These are phyloP conservation scores for Erpobdella octoculata DNA, from an alignment of 2,888 invertebrate species.

Conservation along the genomic window DNA sequence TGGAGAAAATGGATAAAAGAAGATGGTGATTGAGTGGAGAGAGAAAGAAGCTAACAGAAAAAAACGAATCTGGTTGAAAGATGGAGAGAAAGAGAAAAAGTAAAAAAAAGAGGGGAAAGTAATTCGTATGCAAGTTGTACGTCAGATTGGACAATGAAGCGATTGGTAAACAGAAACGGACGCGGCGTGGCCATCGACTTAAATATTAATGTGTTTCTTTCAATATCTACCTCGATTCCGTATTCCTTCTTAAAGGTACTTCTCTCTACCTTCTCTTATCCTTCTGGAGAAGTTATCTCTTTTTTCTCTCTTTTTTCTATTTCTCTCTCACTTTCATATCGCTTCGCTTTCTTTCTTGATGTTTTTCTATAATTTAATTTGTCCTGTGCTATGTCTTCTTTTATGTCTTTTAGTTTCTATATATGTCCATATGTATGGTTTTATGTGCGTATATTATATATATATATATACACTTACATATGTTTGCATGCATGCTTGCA, in stretches of 20 bases:
- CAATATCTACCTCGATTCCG: background rate
- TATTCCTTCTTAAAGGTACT: background rate
- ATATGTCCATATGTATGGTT: no score
- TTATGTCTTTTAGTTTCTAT: background rate
- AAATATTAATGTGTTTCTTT: background rate
- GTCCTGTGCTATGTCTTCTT: background rate
- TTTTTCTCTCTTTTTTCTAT: background rate
- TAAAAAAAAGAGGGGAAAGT: background rate
- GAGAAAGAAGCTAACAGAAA: background rate
- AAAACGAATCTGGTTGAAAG: background rate
- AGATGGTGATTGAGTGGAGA: background rate
- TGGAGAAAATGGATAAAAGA: background rate
- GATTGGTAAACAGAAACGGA: conserved; percentile 8
- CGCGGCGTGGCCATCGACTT: background rate
- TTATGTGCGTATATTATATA: no score
- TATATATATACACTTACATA: no score
- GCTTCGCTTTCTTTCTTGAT: no score
- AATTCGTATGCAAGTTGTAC: background rate
- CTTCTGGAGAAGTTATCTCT: no score
- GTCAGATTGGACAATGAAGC: background rate
- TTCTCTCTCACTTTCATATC: background rate
- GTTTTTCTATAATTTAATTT: background rate
- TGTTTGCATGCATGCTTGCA: no score
- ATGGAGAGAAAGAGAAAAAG: background rate
- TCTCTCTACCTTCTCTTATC: background rate